These are phyloP conservation scores for Pseudochaenichthys georgianus DNA, from an alignment of 2,797 vertebrate genomes.

Conservation along the genomic window DNA sequence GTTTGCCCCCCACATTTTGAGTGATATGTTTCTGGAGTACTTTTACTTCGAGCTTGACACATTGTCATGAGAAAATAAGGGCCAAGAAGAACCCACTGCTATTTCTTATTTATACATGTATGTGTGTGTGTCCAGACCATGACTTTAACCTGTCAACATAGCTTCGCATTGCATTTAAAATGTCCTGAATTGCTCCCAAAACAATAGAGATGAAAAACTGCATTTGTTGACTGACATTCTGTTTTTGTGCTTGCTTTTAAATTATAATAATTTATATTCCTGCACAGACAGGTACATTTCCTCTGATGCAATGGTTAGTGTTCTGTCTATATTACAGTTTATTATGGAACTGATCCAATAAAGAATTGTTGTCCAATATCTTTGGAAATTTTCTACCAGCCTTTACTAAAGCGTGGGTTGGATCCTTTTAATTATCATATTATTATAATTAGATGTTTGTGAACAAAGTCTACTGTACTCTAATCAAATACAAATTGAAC, in stretches of 20 bases:
- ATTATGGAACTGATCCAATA: conserved; percentile 2
- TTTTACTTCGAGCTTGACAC: neutral
- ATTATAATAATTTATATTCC: too few species aligned
- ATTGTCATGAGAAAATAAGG: neutral
- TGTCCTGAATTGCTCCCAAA: neutral
- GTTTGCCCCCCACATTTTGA: neutral
- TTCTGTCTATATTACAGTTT: neutral
- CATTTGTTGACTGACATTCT: too few species aligned
- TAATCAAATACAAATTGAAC: neutral
- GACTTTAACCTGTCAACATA: neutral
- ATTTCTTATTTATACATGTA: neutral
- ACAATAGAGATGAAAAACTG: neutral
- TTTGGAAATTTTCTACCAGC: neutral
- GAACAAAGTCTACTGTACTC: neutral
- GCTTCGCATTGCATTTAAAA: neutral
- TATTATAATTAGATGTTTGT: neutral
- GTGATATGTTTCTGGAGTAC: neutral
- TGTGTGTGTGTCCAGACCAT: neutral
- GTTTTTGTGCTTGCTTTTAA: neutral
- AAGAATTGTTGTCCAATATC: neutral
- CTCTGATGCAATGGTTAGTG: neutral
- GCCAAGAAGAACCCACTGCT: neutral
- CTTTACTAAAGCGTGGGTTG: conserved; percentile 15
- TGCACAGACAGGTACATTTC: neutral
- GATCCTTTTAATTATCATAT: neutral